Evolutionary conservation across 2,888 invertebrate species (phyloP), one percentile per base, ranked within the genome.

Genomic region (Molorchus minor): DNA sequence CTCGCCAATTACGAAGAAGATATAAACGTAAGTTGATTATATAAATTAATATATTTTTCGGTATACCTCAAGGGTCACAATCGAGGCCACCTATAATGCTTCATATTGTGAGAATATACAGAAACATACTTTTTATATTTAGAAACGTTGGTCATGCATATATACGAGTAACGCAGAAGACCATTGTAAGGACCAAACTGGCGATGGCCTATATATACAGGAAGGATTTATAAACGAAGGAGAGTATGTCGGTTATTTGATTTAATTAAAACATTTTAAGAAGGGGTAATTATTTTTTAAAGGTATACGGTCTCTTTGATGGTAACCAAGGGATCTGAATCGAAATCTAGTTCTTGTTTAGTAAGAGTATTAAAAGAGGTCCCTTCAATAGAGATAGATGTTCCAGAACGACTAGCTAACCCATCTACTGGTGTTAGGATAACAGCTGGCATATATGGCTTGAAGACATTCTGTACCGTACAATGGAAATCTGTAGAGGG

Each of bases 1-100:
- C 49, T 49, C 56, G 64, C 52, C 55, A 64, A 45, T 58, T 51
- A 53, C 40, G 47, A 35, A 21, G 54, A 35, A 7, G 5, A 53
- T n/a, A 12, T 53, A 7, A 30, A 38, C 12, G 41, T 53, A 53
- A 19, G 4, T 29, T 52, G 19, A 8, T 1, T 21, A 35, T 47
- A 35, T 19, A 33, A 20, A 35, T 3, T 45, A 45, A 7, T 30
- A 25, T 36, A n/a, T n/a, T 33, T 1, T 33, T 33, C 12, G 10
- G 15, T 36, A 36, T 15, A 36, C 15, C 7, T 36, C 7, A 13
- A 4, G 8, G 15, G 8, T 13, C 8, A 15, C 15, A 8, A n/a
- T 35, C 13, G 4, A 4, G n/a, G 12, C 12, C 35, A 35, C 7
- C n/a, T 5, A 25, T 25, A 3, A 25, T 5, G 25, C 25, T 25